phyloP scores from a whole-genome alignment of 1,140 invertebrate species.

The Rhynchophorus ferrugineus region DNA sequence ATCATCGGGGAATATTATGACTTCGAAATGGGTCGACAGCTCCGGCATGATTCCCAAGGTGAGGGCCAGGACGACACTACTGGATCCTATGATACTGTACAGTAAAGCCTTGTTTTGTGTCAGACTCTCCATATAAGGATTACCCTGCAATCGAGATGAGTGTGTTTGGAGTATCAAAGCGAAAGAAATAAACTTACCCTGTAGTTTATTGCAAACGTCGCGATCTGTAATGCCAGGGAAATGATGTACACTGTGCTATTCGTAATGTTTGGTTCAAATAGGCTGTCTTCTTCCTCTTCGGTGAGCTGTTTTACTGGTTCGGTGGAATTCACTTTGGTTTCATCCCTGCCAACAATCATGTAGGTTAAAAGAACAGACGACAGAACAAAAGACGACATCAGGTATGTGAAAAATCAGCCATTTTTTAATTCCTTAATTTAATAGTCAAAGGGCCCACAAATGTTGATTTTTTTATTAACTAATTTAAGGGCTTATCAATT shows the following conservation, averaged over 20 bases:
- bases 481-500: too few relatives aligned
- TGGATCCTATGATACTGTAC: conserved; percentile 76
- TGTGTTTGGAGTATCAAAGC: too few relatives aligned
- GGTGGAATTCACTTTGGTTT: conserved; percentile 3
- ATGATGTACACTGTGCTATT: conserved; percentile 99
- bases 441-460: too few relatives aligned
- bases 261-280: conserved; percentile 87
- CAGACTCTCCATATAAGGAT: conserved; percentile 97
- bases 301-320: conserved; percentile 24
- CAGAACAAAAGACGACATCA: too few relatives aligned
- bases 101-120: conserved; percentile 85
- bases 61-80: conserved; percentile 64
- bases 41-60: conserved; percentile 71
- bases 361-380: too few relatives aligned
- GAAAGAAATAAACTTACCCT: conserved; percentile 59
- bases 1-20: conserved; percentile 78
- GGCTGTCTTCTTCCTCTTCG: conserved; percentile 70
- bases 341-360: too few relatives aligned
- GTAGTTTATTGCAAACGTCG: conserved; percentile 98
- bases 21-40: conserved; percentile 75
- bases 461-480: too few relatives aligned
- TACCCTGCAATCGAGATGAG: too few relatives aligned
- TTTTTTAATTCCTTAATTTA: too few relatives aligned
- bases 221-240: conserved; percentile 92
- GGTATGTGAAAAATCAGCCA: too few relatives aligned